These are phyloP conservation scores for Epizoanthus illoricatus DNA, from an alignment of 92 coral and sea anemone species.

Conservation along the genomic window DNA sequence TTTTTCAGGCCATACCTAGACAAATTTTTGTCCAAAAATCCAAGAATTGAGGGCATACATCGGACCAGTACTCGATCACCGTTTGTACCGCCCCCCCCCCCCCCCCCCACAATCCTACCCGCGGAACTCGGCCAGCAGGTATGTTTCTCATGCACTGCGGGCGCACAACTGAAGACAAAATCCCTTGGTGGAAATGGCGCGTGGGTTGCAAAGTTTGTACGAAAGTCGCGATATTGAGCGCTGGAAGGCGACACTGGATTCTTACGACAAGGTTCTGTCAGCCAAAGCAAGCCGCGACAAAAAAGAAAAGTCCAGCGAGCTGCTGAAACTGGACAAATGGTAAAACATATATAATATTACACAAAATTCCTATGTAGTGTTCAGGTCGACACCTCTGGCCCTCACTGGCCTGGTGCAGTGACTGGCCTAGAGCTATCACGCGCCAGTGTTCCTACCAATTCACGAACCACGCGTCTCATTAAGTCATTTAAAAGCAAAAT, in stretches of 20 bases:
- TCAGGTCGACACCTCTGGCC: background rate
- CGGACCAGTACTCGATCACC: no score
- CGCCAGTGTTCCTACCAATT: no score
- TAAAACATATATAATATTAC: background rate
- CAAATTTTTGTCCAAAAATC: no score
- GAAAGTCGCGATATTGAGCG: constrained; percentile 39
- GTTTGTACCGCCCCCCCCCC: no score
- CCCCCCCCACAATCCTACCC: no score
- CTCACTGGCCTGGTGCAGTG: background rate
- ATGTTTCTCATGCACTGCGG: background rate
- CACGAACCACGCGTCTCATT: no score
- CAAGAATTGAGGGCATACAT: no score
- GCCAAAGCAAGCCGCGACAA: constrained; percentile 70
- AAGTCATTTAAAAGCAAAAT: no score
- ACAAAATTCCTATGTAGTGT: background rate
- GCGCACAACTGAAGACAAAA: background rate
- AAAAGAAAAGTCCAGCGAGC: constrained; percentile 64
- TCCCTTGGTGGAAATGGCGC: constrained; percentile 43
- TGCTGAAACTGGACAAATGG: constrained; percentile 88
- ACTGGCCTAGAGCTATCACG: no score
- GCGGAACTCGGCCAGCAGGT: no score
- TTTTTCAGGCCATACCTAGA: no score
- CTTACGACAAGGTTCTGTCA: constrained; percentile 66
- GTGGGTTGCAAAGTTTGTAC: constrained; percentile 22
- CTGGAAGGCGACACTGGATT: constrained; percentile 68